phyloP scores from a whole-genome alignment of 2,797 vertebrate species.

The Pseudochaenichthys georgianus region DNA sequence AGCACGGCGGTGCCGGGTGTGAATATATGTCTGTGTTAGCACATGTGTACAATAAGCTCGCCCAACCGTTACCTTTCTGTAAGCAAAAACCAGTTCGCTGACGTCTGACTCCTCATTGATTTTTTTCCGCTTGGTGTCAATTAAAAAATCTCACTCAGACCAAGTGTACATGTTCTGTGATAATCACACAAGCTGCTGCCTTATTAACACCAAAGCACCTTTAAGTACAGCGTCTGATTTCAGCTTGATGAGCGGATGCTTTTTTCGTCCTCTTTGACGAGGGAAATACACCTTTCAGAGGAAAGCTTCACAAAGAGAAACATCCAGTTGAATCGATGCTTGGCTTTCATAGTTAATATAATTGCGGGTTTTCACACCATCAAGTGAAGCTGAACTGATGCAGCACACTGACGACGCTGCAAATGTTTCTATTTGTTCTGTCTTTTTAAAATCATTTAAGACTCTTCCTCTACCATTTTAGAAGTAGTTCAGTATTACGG shows the following conservation, averaged over 20 bases:
- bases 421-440: background rate
- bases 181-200: constrained; percentile 39
- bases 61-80: constrained; percentile 47
- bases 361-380: constrained; percentile 4
- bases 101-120: constrained; percentile 40
- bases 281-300: background rate
- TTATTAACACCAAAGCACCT: constrained; percentile 45
- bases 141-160: constrained; percentile 41
- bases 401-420: background rate
- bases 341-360: background rate
- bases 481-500: background rate
- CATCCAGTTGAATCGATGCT: constrained; percentile 1
- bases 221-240: constrained; percentile 11
- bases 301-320: constrained; percentile 8
- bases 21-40: constrained; percentile 36
- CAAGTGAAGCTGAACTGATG: background rate
- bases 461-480: background rate
- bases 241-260: constrained; percentile 17
- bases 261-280: background rate
- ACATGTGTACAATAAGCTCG: constrained; percentile 26
- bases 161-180: constrained; percentile 31
- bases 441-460: background rate
- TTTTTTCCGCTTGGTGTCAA: constrained; percentile 42
- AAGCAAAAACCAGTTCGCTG: constrained; percentile 42
- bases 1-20: constrained; percentile 41